Evolutionary conservation across 2,113 vertebrate species (phyloP).

Genomic region (Sander lucioperca): DNA sequence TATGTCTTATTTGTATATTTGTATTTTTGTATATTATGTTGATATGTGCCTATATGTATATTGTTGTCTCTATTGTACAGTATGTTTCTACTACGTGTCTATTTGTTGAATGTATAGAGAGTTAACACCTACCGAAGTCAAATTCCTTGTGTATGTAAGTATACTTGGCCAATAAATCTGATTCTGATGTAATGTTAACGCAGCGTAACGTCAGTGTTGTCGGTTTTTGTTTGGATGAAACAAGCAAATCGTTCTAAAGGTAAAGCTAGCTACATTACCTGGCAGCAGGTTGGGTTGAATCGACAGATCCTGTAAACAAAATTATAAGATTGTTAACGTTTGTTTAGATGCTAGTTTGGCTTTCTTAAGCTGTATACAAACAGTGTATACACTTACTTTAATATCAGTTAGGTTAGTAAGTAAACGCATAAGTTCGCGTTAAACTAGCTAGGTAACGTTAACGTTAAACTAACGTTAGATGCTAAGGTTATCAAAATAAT

Average conservation of each 20-base stretch:
- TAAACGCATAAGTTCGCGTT: not conserved
- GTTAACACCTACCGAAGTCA: too few relatives aligned
- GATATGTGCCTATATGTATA: too few relatives aligned
- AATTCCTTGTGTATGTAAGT: too few relatives aligned
- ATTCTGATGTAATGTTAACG: not conserved
- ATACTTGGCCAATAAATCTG: too few relatives aligned
- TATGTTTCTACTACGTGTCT: too few relatives aligned
- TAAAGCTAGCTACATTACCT: conserved; percentile 56
- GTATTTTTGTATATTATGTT: too few relatives aligned
- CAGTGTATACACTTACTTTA: not conserved
- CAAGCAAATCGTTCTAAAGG: not conserved
- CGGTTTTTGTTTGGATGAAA: not conserved
- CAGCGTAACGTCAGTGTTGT: not conserved
- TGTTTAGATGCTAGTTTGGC: not conserved
- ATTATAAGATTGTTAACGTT: not conserved
- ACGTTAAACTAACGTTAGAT: not conserved
- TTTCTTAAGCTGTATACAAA: not conserved
- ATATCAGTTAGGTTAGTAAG: not conserved
- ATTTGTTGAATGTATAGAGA: too few relatives aligned
- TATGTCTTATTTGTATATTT: too few relatives aligned
- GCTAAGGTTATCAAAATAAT: not conserved
- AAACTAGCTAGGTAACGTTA: not conserved
- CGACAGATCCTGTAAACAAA: conserved; percentile 62
- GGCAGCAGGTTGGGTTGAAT: conserved; percentile 53
- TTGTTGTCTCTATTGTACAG: too few relatives aligned